A percentile compares a stretch with the other conserved stretches of the same genome.
Conservation (phyloP, 2,888 invertebrate species). For the Cantharis rufa region DNA sequence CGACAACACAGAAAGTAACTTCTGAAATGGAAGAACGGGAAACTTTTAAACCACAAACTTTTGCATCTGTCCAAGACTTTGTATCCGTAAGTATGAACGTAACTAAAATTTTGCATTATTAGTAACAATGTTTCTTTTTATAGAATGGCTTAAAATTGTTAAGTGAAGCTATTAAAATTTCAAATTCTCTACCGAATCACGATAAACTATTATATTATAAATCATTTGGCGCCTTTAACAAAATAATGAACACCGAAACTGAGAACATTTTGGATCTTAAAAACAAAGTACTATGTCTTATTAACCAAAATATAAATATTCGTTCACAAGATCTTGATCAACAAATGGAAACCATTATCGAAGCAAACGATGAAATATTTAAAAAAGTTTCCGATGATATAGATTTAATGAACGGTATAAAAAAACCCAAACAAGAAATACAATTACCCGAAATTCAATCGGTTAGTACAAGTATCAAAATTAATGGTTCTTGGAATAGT, state of each 20-base stretch:
- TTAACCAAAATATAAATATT: conserved; percentile 63
- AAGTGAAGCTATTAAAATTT: conserved; percentile 69
- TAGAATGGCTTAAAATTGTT: conserved; percentile 70
- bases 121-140: conserved; percentile 40
- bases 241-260: conserved; percentile 66
- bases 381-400: conserved; percentile 78
- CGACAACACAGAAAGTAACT: not conserved
- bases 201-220: conserved; percentile 74
- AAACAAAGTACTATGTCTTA: conserved; percentile 60
- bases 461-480: conserved; percentile 49
- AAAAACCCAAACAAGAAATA: conserved; percentile 59
- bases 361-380: conserved; percentile 81
- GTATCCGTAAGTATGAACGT: not conserved
- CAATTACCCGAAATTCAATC: conserved; percentile 55
- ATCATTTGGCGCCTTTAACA: conserved; percentile 75
- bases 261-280: conserved; percentile 66
- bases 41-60: not conserved
- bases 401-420: conserved; percentile 68
- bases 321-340: conserved; percentile 63
- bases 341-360: conserved; percentile 76
- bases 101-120: not conserved
- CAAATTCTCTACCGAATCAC: conserved; percentile 74
- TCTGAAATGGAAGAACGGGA: not conserved
- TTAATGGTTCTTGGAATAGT: conserved; percentile 68
- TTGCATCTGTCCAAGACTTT: not conserved